Evolutionary conservation across 2,888 invertebrate genomes (phyloP), one percentile per base, ranked within the genome.

Genomic region (Acrobasis suavella): DNA sequence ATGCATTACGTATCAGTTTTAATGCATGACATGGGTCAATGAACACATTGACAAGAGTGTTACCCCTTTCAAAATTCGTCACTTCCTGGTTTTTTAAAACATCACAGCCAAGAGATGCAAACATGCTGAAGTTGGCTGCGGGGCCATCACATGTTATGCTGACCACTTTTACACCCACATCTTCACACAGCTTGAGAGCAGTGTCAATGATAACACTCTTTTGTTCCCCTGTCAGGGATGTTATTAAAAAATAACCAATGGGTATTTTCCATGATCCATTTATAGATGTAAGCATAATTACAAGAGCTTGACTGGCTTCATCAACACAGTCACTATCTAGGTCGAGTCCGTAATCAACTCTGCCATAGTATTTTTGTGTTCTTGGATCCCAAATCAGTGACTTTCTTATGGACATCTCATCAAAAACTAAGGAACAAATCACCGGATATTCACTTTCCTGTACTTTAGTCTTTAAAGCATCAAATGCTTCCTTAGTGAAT

Each of bases 1-100:
- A 71, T 8, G 68, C 52, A 56, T 70, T 67, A 46, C 68, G 22
- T 3, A 69, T 49, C 22, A 69, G 54, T 65, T 70, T 70, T 2
- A 69, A 38, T 0, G 64, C 64, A 58, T 70, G 68, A 46, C 67
- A 67, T 15, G 65, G 67, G 46, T 69, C 64, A 14, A 67, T 67
- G 61, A 64, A 64, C 22, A 37, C 60, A 16, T 60, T 46, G 39
- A 39, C 39, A 39, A 39, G 9, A 39, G 39, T 39, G 39, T 39
- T 39, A 39, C 7, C 7, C 10, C 39, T 39, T 39, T 39, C 39
- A 39, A 39, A 39, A 39, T 39, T 8, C 10, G 39, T 39, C 39
- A 39, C 39, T 3, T 39, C 39, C 10, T 39, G 39, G 10, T n/a
- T 37, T 58, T 10, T 17, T n/a, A 8, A n/a, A 37, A 62, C 12